Conservation (phyloP, 1,140 invertebrate species). For the Octopus sinensis region DNA sequence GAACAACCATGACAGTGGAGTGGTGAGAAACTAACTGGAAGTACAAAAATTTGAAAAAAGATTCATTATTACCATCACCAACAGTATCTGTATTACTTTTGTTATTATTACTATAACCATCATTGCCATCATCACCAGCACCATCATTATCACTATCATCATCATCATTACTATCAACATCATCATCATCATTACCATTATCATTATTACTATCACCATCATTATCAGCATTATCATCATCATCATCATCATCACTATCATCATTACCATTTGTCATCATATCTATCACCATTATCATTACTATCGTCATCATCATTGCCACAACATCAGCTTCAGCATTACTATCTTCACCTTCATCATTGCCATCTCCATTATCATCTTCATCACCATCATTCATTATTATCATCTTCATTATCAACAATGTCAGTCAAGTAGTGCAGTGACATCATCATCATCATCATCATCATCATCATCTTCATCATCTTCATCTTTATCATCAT, state of each 20-base stretch:
- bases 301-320: too few relatives aligned
- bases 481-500: too few relatives aligned
- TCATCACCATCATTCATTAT: too few relatives aligned
- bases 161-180: neutral
- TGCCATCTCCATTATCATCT: too few relatives aligned
- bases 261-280: neutral
- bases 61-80: neutral
- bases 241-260: too few relatives aligned
- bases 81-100: neutral
- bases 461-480: too few relatives aligned
- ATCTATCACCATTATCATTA: neutral
- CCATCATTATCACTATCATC: neutral
- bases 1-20: constrained; percentile 40
- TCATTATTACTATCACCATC: neutral
- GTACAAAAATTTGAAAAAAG: neutral
- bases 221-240: neutral
- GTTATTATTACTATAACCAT: neutral
- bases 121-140: neutral
- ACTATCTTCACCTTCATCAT: too few relatives aligned
- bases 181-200: neutral
- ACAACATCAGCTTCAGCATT: too few relatives aligned
- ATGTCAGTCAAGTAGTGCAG: too few relatives aligned
- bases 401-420: too few relatives aligned
- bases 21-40: constrained; percentile 37
- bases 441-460: too few relatives aligned